A percentile compares a stretch with the other conserved stretches of the same genome.
phyloP scores from a whole-genome alignment of 2,797 vertebrate species.

The Neopelma chrysocephalum region DNA sequence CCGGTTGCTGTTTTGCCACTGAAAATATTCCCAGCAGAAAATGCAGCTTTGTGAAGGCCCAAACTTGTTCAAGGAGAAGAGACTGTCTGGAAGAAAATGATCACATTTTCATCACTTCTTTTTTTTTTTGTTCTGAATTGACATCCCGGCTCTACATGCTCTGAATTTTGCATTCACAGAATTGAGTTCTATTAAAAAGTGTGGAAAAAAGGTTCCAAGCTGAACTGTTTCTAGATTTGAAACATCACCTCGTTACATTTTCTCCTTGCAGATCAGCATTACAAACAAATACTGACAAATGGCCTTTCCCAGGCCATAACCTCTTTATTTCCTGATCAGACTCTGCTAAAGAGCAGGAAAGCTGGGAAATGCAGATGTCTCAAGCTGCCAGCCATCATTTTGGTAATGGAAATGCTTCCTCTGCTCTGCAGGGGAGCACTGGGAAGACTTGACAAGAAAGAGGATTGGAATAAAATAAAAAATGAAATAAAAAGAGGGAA shows the following conservation, averaged over 20 bases:
- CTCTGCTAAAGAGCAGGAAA: background rate
- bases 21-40: constrained; percentile 50
- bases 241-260: background rate
- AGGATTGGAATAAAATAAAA: background rate
- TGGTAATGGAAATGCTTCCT: constrained; percentile 10
- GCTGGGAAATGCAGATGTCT: background rate
- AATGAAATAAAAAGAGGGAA: background rate
- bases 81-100: background rate
- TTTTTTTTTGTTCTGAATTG: background rate
- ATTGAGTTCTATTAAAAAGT: background rate
- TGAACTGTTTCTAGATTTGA: background rate
- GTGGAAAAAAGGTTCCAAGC: background rate
- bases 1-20: constrained; percentile 9
- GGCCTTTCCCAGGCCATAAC: background rate
- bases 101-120: background rate
- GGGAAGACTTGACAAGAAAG: background rate
- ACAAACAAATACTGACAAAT: background rate
- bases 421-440: background rate
- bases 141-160: background rate
- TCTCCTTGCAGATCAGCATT: background rate
- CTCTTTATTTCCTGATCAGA: constrained; percentile 18
- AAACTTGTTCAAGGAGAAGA: constrained; percentile 21
- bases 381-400: background rate
- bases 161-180: background rate
- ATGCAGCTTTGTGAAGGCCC: background rate